phyloP scores from a whole-genome alignment of 2,113 vertebrate species.

The Tyto alba region DNA sequence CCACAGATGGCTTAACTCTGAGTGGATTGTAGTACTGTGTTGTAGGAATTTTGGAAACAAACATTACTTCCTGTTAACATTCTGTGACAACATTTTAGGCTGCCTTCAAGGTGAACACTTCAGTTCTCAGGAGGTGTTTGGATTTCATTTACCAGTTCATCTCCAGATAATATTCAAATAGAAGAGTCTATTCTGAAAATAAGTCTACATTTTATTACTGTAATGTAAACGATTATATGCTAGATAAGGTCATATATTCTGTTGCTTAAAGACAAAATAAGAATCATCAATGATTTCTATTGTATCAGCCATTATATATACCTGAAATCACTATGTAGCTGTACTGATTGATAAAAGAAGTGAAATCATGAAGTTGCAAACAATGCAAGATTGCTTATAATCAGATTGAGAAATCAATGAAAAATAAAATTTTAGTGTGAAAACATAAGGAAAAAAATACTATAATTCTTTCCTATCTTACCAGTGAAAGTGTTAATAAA shows the following conservation, averaged over 20 bases:
- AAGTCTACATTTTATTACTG: not conserved
- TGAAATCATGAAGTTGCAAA: not conserved
- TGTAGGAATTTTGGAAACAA: slow-evolving; percentile 16
- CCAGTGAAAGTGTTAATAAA: not conserved
- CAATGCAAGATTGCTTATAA: not conserved
- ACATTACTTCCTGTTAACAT: slow-evolving; percentile 29
- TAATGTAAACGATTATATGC: not conserved
- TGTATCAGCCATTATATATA: not conserved
- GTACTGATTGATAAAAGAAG: not conserved
- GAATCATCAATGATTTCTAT: not conserved
- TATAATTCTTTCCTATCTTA: not conserved
- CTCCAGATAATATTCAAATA: not conserved
- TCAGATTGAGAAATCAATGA: not conserved
- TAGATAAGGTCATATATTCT: not conserved
- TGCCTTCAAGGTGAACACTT: not conserved
- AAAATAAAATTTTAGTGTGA: not conserved
- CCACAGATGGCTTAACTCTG: not conserved
- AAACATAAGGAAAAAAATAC: not conserved
- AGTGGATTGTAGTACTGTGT: not conserved
- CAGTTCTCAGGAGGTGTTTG: not conserved
- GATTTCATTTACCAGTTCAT: not conserved
- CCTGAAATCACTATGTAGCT: not conserved
- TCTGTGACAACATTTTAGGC: not conserved
- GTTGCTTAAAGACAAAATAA: not conserved
- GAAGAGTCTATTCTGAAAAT: not conserved